A percentile compares a stretch with the other conserved stretches of the same genome.
Evolutionary conservation across 2,888 invertebrate genomes (phyloP).

Genomic region (Platerodrilus igneus): DNA sequence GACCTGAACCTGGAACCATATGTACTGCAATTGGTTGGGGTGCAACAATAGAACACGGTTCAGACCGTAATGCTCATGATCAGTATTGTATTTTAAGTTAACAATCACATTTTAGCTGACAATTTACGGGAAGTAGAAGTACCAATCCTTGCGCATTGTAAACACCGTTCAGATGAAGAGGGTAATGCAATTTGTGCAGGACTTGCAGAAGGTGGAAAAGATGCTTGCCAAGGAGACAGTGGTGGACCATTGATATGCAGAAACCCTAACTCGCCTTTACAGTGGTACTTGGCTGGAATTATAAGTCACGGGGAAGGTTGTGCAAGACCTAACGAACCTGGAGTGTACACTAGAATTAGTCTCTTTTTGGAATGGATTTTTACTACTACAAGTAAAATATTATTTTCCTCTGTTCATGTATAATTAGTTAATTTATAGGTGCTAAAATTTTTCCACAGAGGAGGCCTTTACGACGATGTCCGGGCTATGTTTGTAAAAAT

Average conservation of each 20-base stretch:
- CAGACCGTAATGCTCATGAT: constrained; percentile 80
- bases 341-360: constrained; percentile 76
- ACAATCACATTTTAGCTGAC: constrained; percentile 59
- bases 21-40: constrained; percentile 85
- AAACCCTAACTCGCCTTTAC: constrained; percentile 59
- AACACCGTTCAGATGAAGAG: constrained; percentile 59
- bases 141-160: constrained; percentile 65
- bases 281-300: constrained; percentile 79
- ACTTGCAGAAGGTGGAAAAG: constrained; percentile 66
- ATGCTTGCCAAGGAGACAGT: constrained; percentile 82
- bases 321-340: constrained; percentile 72
- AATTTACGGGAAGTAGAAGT: constrained; percentile 74
- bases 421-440: constrained; percentile 45
- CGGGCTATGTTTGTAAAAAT: constrained; percentile 67
- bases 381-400: constrained; percentile 54
- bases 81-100: background rate
- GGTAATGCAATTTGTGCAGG: constrained; percentile 77
- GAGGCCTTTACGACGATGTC: constrained; percentile 60
- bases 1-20: constrained; percentile 60
- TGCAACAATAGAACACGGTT: constrained; percentile 68
- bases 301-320: constrained; percentile 87
- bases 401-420: constrained; percentile 5
- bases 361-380: constrained; percentile 72
- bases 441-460: constrained; percentile 49
- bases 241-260: constrained; percentile 81